These are phyloP conservation scores for Penaeus monodon DNA, from an alignment of 2,888 invertebrate genomes.

Conservation along the genomic window DNA sequence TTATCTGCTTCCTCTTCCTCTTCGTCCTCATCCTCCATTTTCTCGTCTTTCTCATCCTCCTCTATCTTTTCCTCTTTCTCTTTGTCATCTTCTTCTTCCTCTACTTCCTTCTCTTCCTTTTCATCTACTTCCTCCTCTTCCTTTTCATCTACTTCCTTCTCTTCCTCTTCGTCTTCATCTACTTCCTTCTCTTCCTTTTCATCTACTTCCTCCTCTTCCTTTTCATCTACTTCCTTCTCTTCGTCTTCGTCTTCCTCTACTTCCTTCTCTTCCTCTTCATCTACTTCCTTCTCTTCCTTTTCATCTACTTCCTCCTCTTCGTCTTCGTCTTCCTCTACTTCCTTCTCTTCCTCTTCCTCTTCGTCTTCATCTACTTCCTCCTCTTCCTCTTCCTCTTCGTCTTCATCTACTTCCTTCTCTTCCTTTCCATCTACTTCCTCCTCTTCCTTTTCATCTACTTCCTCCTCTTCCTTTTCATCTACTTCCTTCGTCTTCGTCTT, in stretches of 20 bases:
- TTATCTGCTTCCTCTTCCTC: background rate
- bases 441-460: slow-evolving; percentile 66
- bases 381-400: slow-evolving; percentile 51
- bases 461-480: background rate
- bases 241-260: too few species aligned
- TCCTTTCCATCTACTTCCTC: slow-evolving; percentile 43
- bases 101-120: background rate
- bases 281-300: slow-evolving; percentile 4
- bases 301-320: background rate
- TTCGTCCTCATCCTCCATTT: background rate
- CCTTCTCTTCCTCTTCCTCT: slow-evolving; percentile 6
- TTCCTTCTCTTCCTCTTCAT: background rate
- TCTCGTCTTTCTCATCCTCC: background rate
- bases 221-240: too few species aligned
- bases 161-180: background rate
- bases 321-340: background rate
- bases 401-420: slow-evolving; percentile 46
- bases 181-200: too few species aligned
- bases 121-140: background rate
- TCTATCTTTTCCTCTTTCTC: background rate
- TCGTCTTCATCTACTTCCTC: slow-evolving; percentile 56
- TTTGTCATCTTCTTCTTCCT: background rate
- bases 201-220: too few species aligned
- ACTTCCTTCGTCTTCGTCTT: background rate
- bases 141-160: background rate